Conservation (phyloP, 1,140 invertebrate species). For the Saccostrea echinata region DNA sequence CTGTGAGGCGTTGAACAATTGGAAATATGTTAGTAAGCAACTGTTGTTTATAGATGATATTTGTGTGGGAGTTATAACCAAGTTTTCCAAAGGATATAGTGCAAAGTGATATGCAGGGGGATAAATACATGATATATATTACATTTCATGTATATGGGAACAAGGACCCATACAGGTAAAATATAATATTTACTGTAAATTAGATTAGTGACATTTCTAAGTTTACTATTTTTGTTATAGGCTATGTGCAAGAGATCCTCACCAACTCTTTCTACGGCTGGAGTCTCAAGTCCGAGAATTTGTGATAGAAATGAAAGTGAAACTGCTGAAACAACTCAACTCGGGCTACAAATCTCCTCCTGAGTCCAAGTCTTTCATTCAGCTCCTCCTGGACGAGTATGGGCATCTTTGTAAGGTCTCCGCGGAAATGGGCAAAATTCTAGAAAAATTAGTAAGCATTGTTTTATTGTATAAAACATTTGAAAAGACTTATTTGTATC, state of each 20-base stretch:
- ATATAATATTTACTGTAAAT: too few species aligned
- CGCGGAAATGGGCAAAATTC: conserved; percentile 81
- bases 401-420: conserved; percentile 83
- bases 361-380: conserved; percentile 75
- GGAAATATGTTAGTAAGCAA: too few species aligned
- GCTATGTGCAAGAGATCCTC: conserved; percentile 83
- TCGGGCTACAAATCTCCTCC: conserved; percentile 78
- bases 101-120: too few species aligned
- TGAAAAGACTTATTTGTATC: conserved; percentile 49
- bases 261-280: conserved; percentile 84
- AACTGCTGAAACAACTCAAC: conserved; percentile 82
- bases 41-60: too few species aligned
- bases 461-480: neutral
- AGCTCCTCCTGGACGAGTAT: conserved; percentile 84
- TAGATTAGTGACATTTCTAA: neutral
- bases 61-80: too few species aligned
- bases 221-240: conserved; percentile 76
- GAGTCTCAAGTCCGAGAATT: conserved; percentile 85
- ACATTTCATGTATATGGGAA: too few species aligned
- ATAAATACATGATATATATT: too few species aligned
- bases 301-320: conserved; percentile 84
- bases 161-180: too few species aligned
- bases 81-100: too few species aligned
- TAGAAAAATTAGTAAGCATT: conserved; percentile 81
- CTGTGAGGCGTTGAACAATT: too few species aligned